Evolutionary conservation across 1,140 invertebrate species (phyloP).

Genomic region (Mesaphorura yosii): DNA sequence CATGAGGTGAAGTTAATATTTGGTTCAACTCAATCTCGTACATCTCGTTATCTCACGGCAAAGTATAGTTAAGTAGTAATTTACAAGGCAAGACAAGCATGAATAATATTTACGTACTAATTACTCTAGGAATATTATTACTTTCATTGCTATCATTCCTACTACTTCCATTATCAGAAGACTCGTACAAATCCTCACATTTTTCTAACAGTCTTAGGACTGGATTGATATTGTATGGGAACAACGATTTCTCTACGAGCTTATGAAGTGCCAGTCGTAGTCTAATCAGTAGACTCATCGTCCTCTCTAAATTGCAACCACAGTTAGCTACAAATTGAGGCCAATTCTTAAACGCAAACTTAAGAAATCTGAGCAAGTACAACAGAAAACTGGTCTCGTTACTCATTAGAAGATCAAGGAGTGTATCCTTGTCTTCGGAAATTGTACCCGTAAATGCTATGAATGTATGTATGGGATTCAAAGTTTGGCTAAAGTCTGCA

Average conservation of each 20-base stretch:
- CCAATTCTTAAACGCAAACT: slow-evolving; percentile 74
- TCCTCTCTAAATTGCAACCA: slow-evolving; percentile 61
- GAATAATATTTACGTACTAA: too few species aligned
- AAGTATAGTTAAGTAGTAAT: too few species aligned
- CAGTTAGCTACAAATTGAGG: slow-evolving; percentile 64
- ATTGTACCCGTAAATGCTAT: slow-evolving; percentile 71
- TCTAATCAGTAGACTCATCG: slow-evolving; percentile 68
- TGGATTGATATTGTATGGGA: slow-evolving; percentile 81
- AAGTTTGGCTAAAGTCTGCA: slow-evolving; percentile 52
- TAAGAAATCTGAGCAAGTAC: slow-evolving; percentile 72
- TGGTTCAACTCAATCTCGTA: too few species aligned
- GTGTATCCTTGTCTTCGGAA: slow-evolving; percentile 64
- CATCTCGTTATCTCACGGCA: too few species aligned
- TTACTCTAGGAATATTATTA: not conserved
- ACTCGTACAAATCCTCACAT: slow-evolving; percentile 75
- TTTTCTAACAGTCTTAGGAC: slow-evolving; percentile 68
- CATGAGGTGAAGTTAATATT: too few species aligned
- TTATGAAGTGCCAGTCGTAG: slow-evolving; percentile 66
- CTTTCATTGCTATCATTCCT: not conserved
- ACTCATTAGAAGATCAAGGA: slow-evolving; percentile 75
- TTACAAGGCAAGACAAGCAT: too few species aligned
- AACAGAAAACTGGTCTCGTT: slow-evolving; percentile 83
- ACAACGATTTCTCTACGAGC: slow-evolving; percentile 65
- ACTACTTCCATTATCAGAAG: slow-evolving; percentile 41
- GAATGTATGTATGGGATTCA: slow-evolving; percentile 60